Evolutionary conservation across 2,113 vertebrate genomes (phyloP).

Genomic region (Chionomys nivalis): DNA sequence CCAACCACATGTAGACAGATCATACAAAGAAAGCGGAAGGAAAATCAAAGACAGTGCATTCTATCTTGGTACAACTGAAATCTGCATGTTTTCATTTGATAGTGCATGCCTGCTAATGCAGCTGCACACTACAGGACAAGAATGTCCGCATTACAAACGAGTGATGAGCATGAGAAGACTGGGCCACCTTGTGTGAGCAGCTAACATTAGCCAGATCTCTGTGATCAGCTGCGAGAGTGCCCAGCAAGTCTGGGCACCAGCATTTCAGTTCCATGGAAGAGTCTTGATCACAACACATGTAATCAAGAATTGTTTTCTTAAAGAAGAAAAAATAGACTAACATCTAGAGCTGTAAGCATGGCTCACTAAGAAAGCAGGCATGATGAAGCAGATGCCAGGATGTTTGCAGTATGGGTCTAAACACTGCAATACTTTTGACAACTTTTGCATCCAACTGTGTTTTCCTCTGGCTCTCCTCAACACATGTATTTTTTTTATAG

Average conservation of each 20-base stretch:
- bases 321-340: constrained; percentile 55
- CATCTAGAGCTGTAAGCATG: constrained; percentile 75
- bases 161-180: constrained; percentile 62
- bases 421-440: constrained; percentile 69
- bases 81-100: not conserved
- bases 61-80: constrained; percentile 58
- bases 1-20: constrained; percentile 56
- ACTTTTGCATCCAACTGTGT: constrained; percentile 67
- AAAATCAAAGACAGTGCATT: constrained; percentile 48
- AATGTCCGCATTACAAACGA: constrained; percentile 49
- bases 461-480: constrained; percentile 36
- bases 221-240: constrained; percentile 56
- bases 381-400: constrained; percentile 76
- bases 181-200: not conserved
- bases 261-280: constrained; percentile 60
- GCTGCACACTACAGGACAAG: not conserved
- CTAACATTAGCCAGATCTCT: constrained; percentile 36
- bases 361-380: constrained; percentile 76
- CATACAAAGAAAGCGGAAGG: not conserved
- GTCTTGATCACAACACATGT: not conserved
- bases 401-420: constrained; percentile 78
- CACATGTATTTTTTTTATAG: constrained; percentile 27
- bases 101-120: not conserved
- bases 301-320: constrained; percentile 10
- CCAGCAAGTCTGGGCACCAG: constrained; percentile 35